Evolutionary conservation across 2,113 vertebrate species (phyloP), one percentile per base, ranked within the genome.

Genomic region (Rhinichthys klamathensis): DNA sequence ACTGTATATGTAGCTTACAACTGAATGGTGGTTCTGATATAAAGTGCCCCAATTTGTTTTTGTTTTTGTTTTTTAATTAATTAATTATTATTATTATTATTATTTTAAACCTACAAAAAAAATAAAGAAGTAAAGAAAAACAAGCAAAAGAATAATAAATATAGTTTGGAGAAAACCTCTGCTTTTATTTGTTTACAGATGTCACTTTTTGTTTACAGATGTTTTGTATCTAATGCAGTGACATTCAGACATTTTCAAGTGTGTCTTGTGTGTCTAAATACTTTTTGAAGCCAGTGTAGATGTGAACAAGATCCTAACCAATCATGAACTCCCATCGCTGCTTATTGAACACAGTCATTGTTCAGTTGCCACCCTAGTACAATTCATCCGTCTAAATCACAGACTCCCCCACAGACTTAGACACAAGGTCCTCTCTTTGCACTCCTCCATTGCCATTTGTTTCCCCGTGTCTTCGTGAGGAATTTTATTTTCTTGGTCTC

Each of bases 381-480:
- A 81, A 81, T 32, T 9, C 65, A 30, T 79, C 44, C 9, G 18
- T 79, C 61, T 58, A 61, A 60, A 58, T 74, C 54, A 73, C 25
- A 72, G 7, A 44, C 25, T 79, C 38, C 54, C 41, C 49, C 73
- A 73, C n/a, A 9, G 63, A 69, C 61, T 54, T 23, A 1, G 44
- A 81, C 69, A 81, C 60, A 81, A 81, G 51, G 23, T n/a, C 60
- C 49, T 75, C 41, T 83, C 60, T 76, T 81, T 49, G 12, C 77
- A 9, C 46, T 61, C 56, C 9, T 74, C 77, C 67, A 32, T 46
- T n/a, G 70, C 23, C 8, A 13, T 51, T 82, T 51, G 3, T 74
- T 61, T 44, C 13, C 16, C 16, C 2, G 27, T 30, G 8, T 76
- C 51, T 32, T 32, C 23, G 1, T 63, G 58, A 76, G 80, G 80